These are phyloP conservation scores for Cloeon dipterum DNA, from an alignment of 2,888 invertebrate genomes.

Conservation along the genomic window DNA sequence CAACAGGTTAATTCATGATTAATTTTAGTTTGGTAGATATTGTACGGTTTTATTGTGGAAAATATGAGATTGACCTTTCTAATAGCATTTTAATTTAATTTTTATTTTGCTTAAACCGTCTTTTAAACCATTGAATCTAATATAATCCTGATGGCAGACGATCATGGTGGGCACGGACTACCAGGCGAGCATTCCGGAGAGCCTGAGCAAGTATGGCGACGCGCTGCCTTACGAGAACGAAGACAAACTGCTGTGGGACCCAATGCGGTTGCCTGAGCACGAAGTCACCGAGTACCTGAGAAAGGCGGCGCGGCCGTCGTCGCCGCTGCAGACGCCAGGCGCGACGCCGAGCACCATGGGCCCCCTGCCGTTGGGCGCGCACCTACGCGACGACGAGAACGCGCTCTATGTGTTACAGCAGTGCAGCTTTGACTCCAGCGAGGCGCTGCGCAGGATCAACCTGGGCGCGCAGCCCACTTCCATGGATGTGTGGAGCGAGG, in stretches of 20 bases:
- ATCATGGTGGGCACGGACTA: conserved; percentile 90
- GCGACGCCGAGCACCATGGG: no score
- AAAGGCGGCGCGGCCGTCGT: conserved; percentile 24
- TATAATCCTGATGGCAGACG: conserved; percentile 27
- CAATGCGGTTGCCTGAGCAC: conserved; percentile 43
- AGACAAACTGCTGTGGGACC: conserved; percentile 86
- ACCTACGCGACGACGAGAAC: conserved; percentile 70
- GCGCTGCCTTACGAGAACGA: conserved; percentile 88
- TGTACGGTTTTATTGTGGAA: no score
- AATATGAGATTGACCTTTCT: no score
- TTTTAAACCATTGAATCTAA: no score
- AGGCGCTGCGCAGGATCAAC: conserved; percentile 60
- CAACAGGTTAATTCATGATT: no score
- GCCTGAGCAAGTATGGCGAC: conserved; percentile 77
- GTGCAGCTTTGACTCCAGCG: conserved; percentile 87
- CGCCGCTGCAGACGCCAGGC: no score
- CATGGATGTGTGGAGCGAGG: conserved; percentile 85
- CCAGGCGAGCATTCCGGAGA: conserved; percentile 85
- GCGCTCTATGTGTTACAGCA: conserved; percentile 75
- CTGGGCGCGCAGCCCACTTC: conserved; percentile 46
- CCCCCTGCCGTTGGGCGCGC: conserved; percentile 45
- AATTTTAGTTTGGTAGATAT: no score
- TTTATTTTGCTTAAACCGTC: no score
- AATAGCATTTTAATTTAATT: no score
- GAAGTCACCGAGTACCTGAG: conserved; percentile 60